Evolutionary conservation across 2,888 invertebrate genomes (phyloP).

Genomic region (Stenodema calcarata): DNA sequence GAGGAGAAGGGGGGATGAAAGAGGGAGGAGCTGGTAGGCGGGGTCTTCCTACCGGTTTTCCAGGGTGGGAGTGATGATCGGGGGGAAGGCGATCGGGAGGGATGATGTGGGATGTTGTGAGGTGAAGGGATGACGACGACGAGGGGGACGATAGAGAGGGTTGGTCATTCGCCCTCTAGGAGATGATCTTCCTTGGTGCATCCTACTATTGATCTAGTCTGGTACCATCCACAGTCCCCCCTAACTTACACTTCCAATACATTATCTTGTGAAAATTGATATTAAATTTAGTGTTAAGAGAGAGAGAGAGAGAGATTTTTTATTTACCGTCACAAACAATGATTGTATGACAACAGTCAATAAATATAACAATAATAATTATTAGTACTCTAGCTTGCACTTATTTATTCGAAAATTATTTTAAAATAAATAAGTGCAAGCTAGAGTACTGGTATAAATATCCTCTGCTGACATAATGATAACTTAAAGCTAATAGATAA

Average conservation of each 20-base stretch:
- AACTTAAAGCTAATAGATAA: too few species aligned
- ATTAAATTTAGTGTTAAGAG: too few species aligned
- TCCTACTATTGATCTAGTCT: constrained; percentile 8
- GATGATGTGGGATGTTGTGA: neutral
- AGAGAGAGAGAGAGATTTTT: too few species aligned
- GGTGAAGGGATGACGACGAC: too few species aligned
- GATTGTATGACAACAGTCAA: too few species aligned
- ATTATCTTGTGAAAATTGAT: neutral
- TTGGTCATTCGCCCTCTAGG: neutral
- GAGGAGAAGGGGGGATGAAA: constrained; percentile 27
- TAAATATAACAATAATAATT: too few species aligned
- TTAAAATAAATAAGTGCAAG: too few species aligned
- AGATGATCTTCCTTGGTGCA: constrained; percentile 9
- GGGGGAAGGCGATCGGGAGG: neutral
- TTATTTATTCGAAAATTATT: too few species aligned
- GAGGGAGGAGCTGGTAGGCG: constrained; percentile 45
- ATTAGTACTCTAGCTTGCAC: too few species aligned
- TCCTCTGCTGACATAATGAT: too few species aligned
- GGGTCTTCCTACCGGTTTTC: constrained; percentile 17
- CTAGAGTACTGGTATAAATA: too few species aligned
- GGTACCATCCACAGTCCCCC: neutral
- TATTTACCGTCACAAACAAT: too few species aligned
- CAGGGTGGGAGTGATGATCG: neutral
- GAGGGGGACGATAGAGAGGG: neutral
- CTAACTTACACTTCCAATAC: neutral